phyloP scores from a whole-genome alignment of 1,140 invertebrate genomes.

The Berghia stephanieae region DNA sequence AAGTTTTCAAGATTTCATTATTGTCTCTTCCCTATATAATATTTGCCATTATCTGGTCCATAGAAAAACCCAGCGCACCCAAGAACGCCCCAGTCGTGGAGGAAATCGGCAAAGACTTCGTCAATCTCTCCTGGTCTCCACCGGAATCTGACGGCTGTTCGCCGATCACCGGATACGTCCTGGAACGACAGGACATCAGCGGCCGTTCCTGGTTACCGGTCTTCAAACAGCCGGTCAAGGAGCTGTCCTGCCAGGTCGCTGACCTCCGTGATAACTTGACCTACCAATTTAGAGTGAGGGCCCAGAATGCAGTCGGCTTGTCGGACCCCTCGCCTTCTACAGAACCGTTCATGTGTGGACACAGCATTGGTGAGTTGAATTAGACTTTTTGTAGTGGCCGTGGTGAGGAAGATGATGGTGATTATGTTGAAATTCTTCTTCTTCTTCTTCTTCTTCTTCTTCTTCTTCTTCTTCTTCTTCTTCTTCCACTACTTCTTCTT shows the following conservation, averaged over 20 bases:
- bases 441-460: not conserved
- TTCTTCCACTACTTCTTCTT: too few species aligned
- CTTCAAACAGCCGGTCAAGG: constrained; percentile 82
- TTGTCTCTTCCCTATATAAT: too few species aligned
- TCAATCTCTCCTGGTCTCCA: constrained; percentile 94
- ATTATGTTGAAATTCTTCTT: too few species aligned
- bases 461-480: too few species aligned
- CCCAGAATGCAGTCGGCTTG: constrained; percentile 94
- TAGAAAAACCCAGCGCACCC: constrained; percentile 54
- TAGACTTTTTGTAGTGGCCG: not conserved
- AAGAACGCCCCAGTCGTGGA: constrained; percentile 71
- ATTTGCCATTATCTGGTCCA: constrained; percentile 7
- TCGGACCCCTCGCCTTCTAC: constrained; percentile 82
- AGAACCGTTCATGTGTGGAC: constrained; percentile 77
- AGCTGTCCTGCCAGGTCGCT: constrained; percentile 86
- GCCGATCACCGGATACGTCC: constrained; percentile 83
- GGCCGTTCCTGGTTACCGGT: constrained; percentile 87
- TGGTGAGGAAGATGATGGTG: not conserved
- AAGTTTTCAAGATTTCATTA: too few species aligned
- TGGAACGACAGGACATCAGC: constrained; percentile 69
- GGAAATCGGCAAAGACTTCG: constrained; percentile 92
- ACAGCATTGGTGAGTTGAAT: constrained; percentile 72
- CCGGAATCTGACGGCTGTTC: constrained; percentile 98
- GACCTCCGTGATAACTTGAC: constrained; percentile 83
- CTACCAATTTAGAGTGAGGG: constrained; percentile 97